Evolutionary conservation across 2,888 invertebrate genomes (phyloP).

Genomic region (Bimastos eiseni): DNA sequence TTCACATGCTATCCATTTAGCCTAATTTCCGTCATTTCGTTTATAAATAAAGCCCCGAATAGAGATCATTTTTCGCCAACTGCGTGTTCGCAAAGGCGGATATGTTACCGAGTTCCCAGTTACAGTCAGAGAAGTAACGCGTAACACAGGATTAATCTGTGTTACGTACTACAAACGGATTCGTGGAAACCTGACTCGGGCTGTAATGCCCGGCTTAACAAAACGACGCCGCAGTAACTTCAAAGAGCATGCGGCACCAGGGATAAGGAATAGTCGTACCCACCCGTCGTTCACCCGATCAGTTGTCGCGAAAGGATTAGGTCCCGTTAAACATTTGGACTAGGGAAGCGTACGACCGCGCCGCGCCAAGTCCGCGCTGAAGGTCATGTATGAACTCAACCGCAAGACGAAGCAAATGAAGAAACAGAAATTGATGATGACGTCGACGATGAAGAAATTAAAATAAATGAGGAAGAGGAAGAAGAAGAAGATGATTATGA

Average conservation of each 20-base stretch:
- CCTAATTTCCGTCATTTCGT: neutral
- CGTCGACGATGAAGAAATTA: neutral
- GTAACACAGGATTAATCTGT: constrained; percentile 13
- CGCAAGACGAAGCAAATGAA: neutral
- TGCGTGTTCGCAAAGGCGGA: neutral
- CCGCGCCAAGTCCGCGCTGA: neutral
- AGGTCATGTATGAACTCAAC: neutral
- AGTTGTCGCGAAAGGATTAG: neutral
- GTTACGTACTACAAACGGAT: constrained; percentile 6
- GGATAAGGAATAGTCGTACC: neutral
- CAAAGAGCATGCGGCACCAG: neutral
- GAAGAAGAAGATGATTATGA: neutral
- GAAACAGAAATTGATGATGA: neutral
- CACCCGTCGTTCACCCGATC: neutral
- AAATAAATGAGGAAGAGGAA: neutral
- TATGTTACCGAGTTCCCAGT: neutral
- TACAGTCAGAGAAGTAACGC: neutral
- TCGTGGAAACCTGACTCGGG: neutral
- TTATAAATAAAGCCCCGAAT: neutral
- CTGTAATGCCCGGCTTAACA: neutral
- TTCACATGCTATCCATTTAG: neutral
- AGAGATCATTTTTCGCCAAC: neutral
- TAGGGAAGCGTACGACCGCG: neutral
- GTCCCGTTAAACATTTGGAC: neutral
- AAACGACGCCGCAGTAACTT: neutral